Evolutionary conservation across 2,113 vertebrate species (phyloP), one percentile per base, ranked within the genome.

Genomic region (Dicerorhinus sumatrensis): DNA sequence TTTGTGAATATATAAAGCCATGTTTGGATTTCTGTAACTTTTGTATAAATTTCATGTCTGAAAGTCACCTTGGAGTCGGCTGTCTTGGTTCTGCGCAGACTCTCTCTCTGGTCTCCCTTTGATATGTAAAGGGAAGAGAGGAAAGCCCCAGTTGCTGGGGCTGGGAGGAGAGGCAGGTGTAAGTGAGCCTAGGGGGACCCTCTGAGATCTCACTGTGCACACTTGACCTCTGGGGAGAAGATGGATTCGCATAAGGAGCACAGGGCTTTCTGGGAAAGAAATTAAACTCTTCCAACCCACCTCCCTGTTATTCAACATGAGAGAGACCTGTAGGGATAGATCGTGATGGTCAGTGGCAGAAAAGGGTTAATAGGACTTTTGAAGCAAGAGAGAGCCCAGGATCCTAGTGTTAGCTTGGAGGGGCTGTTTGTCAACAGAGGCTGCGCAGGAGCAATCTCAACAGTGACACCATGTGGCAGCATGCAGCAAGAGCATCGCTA

Each of bases 21-120:
- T 31, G 42, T 93, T 93, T 96, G 91, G 51, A 62, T 65, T 93
- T 81, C 86, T 46, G 5, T 17, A 76, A 75, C 60, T 90, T 88
- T 14, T 18, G 20, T 76, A 20, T n/a, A 73, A 69, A 60, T 87
- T 82, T 56, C 58, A 42, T 29, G 62, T 76, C 72, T 92, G 77
- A 75, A 84, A 91, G 93, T 94, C 89, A 46, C 85, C 46, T 75
- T 67, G 88, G 46, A 94, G 84, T 39, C 36, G 0, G 6, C 33
- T 36, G 39, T 20, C 76, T 91, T 25, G 72, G 87, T 77, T 87
- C 81, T 58, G 36, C 8, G 31, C 63, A 87, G 69, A 63, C 2
- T 48, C n/a, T 8, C 33, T 80, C 76, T 42, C 65, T 54, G 20
- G 12, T 48, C 51, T 29, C 70, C 51, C 67, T 63, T 27, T 7